Conservation (phyloP, 2,888 invertebrate genomes). For the Sarcophaga variegata region DNA sequence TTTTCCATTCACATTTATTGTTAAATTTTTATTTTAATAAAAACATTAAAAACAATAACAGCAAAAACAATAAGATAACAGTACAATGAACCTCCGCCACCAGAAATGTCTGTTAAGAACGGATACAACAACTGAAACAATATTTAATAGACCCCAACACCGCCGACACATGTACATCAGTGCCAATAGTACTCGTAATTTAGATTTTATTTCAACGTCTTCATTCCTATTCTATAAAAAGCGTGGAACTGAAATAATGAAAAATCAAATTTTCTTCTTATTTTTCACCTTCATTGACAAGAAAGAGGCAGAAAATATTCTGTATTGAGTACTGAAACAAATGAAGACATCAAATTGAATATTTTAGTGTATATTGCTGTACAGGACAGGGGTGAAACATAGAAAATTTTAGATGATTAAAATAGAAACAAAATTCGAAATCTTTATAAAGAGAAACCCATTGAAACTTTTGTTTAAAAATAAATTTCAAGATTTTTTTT, state of each 20-base stretch:
- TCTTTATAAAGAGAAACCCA: conserved; percentile 30
- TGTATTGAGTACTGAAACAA: conserved; percentile 37
- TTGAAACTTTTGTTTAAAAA: conserved; percentile 54
- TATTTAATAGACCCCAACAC: conserved; percentile 27
- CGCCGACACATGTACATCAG: conserved; percentile 14
- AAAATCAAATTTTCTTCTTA: too few species aligned
- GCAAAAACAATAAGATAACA: conserved; percentile 28
- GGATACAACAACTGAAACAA: conserved; percentile 7
- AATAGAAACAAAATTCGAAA: neutral
- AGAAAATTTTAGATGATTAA: conserved; percentile 6
- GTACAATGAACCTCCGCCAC: conserved; percentile 66
- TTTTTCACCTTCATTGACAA: too few species aligned
- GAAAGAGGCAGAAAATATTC: conserved; percentile 26
- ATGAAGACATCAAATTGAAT: conserved; percentile 3
- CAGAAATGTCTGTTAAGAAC: neutral
- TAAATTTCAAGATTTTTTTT: conserved; percentile 24
- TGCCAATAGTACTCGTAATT: conserved; percentile 45
- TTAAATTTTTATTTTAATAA: neutral
- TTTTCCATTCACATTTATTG: too few species aligned
- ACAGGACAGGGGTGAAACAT: neutral
- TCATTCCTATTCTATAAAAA: too few species aligned
- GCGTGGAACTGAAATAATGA: too few species aligned
- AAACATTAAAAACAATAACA: conserved; percentile 10
- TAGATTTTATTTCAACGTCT: conserved; percentile 19
- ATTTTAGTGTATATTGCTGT: conserved; percentile 4